Base-by-base conservation (phyloP, 2,888 invertebrate species). In the Hartigia nigra region DNA sequence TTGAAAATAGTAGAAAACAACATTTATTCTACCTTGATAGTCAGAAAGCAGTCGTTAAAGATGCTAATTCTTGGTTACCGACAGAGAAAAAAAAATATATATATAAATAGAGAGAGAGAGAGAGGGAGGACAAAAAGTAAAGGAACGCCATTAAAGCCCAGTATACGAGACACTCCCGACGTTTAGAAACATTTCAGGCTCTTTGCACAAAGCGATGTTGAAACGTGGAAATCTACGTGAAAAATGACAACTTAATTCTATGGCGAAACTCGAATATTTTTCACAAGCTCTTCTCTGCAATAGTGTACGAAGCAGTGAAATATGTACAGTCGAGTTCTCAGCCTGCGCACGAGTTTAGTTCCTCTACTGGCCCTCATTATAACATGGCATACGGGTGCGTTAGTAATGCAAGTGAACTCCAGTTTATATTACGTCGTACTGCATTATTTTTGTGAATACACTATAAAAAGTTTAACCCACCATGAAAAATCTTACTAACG, bases 291-390 rank as follows among this genome's bases (percentile, higher is more conserved):
- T 34, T 37, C 74, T n/a, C 35, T 11, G 39, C 34, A 31, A 34
- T 72, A 74, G 77, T 74, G 75, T 69, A 77, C 69, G 74, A 79
- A 74, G 74, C 79, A 74, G 77, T 35, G 79, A 77, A 79, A 79
- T 74, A 77, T 79, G 77, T 74, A 75, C 37, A 23, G 37, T 36
- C 31, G 77, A 34, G 69, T 32, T 31, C 31, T 74, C 31, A 12
- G n/a, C 31, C 55, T 23, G 70, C 69, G 75, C 69, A 70, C 12
- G 37, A 36, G 36, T 31, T 34, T 36, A 75, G 34, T 75, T 75
- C 36, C 77, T 77, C 77, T 69, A 77, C 79, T 75, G 79, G 74
- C 77, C 79, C 79, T 79, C 79, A 77, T 79, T 79, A 79, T 79
- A 74, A 74, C 77, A 75, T 77, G 77, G 70, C 74, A 34, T 74